Evolutionary conservation across 2,797 vertebrate genomes (phyloP).

Genomic region (Kryptopterus vitreolus): DNA sequence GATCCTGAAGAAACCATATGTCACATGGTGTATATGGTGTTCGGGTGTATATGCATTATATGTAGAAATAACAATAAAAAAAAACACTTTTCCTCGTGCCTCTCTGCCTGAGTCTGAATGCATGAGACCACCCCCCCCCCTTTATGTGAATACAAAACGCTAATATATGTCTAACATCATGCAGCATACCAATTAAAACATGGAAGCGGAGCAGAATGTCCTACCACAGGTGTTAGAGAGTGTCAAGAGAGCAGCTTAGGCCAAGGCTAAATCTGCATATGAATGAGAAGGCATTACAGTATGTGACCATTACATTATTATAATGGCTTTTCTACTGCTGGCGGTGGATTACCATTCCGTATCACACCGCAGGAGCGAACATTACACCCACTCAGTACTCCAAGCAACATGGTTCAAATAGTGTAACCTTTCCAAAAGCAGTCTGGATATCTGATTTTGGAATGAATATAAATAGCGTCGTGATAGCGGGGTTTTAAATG

Average conservation of each 20-base stretch:
- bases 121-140: constrained; percentile 22
- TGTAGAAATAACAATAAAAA: neutral
- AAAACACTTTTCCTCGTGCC: neutral
- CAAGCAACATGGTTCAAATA: neutral
- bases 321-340: constrained; percentile 29
- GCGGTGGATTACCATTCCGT: constrained; percentile 22
- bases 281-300: constrained; percentile 55
- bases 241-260: constrained; percentile 49
- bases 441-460: constrained; percentile 1
- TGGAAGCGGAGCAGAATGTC: constrained; percentile 43
- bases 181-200: constrained; percentile 41
- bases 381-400: constrained; percentile 8
- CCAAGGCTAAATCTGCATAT: constrained; percentile 54
- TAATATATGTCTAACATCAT: constrained; percentile 22
- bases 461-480: neutral
- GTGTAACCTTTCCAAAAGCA: constrained; percentile 6
- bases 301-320: constrained; percentile 45
- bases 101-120: neutral
- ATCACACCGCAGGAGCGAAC: constrained; percentile 2
- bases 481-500: neutral
- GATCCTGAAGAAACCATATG: neutral
- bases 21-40: no score
- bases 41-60: neutral
- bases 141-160: constrained; percentile 32
- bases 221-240: constrained; percentile 45